Base-by-base conservation (phyloP, 2,888 invertebrate genomes). In the Microctonus hyperodae region DNA sequence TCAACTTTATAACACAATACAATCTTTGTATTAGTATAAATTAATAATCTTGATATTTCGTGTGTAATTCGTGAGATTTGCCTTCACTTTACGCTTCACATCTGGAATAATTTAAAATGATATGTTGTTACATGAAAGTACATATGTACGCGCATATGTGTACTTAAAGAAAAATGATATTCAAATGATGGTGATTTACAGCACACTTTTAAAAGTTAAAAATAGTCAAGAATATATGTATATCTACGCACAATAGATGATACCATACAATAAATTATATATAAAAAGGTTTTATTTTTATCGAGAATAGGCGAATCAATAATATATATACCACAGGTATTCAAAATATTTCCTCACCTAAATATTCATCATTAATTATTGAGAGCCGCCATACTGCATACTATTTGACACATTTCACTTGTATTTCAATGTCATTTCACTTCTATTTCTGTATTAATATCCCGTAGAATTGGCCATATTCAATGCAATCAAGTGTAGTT, bases 341-440 rank as follows among this genome's bases (percentile, higher is more conserved):
- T 28, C n/a, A n/a, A 37, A 44, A 16, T 48, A 44, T 53, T 35
- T 23, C 53, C 62, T 62, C 40, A 62, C 62, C 62, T 62, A 53
- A 23, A 35, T 44, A 53, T 50, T 35, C 23, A 60, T 60, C 44
- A 61, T 6, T 13, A 50, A 25, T 44, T 16, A 44, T 48, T 28
- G 25, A 11, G 37, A 51, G 53, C 13, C 62, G 62, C 62, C 62
- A 62, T 62, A 62, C 62, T 62, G 62, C 16, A 31, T n/a, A 40
- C 25, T 9, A 40, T 59, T 59, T 28, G 28, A 48, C 28, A 48
- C 16, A 59, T 59, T 59, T 31, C 10, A 13, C 22, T 23, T n/a
- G 7, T n/a, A 44, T n/a, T 16, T 7, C n/a, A 44, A 44, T 44
- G 44, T 16, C 44, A 44, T 3, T 44, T 3, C 44, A 20, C 58